phyloP scores from a whole-genome alignment of 2,888 invertebrate genomes.

The Dermolepida albohirtum region DNA sequence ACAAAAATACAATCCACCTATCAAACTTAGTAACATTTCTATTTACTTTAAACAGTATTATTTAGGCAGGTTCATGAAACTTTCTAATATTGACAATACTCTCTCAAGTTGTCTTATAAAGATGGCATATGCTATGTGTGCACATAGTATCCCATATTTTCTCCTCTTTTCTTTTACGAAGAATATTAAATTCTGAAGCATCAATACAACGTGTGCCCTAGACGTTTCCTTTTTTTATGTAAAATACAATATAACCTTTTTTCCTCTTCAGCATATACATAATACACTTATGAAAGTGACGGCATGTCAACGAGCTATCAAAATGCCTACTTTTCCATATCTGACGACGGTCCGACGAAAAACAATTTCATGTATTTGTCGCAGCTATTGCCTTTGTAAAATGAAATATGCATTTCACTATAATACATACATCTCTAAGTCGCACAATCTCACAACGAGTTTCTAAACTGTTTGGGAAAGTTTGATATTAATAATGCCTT shows the following conservation, averaged over 20 bases:
- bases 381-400: neutral
- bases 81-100: too few species aligned
- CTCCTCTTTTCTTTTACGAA: slow-evolving; percentile 17
- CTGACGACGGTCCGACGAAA: slow-evolving; percentile 16
- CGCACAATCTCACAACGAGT: too few species aligned
- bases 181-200: slow-evolving; percentile 39
- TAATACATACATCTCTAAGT: too few species aligned
- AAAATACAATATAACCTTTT: slow-evolving; percentile 14
- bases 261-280: slow-evolving; percentile 12
- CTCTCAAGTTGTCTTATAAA: neutral
- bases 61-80: too few species aligned
- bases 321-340: slow-evolving; percentile 9
- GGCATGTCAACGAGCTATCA: slow-evolving; percentile 22
- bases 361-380: slow-evolving; percentile 33
- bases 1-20: too few species aligned
- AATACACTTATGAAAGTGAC: slow-evolving; percentile 25
- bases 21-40: too few species aligned
- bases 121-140: neutral
- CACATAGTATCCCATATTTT: neutral
- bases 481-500: too few species aligned
- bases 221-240: slow-evolving; percentile 34
- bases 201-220: slow-evolving; percentile 33
- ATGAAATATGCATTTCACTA: too few species aligned
- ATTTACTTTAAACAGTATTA: too few species aligned
- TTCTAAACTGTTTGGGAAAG: too few species aligned